Base-by-base conservation (phyloP, 1,140 invertebrate species). In the Leptinotarsa lineolata region DNA sequence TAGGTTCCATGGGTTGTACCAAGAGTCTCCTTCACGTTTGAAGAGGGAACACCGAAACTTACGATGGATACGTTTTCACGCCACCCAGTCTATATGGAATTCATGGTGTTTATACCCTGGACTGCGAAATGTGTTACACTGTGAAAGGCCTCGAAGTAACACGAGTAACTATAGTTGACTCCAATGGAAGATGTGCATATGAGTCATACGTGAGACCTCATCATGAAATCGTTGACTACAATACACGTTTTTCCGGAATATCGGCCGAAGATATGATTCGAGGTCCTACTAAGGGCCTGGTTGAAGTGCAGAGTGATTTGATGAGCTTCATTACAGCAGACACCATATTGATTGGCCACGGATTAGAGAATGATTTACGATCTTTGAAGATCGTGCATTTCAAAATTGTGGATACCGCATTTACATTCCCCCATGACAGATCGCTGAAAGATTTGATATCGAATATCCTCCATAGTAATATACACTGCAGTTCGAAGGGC, bases 111-210 rank as follows among this genome's bases (percentile, higher is more conserved):
- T 95, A 92, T 81, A 92, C 94, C 0, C 79, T 97, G 0, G 96
- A 98, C 82, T 96, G 95, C 81, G 96, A 98, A 84, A 98, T 97
- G 96, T 94, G 90, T 76, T 97, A 92, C 82, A 97, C 95, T 0
- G 89, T 88, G 0, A 86, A 86, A 2, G 96, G 96, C 1, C 84
- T 96, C 3, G 95, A 97, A 83, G 82, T 97, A 2, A 91, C 92
- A 1, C 92, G 93, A 81, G 90, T 98, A 0, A 94, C 94, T 0
- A 86, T 97, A 4, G 89, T 97, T 1, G 89, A 88, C 24, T 82
- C 90, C 2, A 88, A 93, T 74, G 93, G 93, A 0, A 83, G 85
- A 3, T 80, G 92, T 0, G 90, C 95, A 0, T 97, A 97, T 84
- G 92, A 95, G 82, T 87, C 89, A 12, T 87, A 92, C 54, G 95